Evolutionary conservation across 2,888 invertebrate species (phyloP), one percentile per base, ranked within the genome.

Genomic region (Heterodera filipjevi): DNA sequence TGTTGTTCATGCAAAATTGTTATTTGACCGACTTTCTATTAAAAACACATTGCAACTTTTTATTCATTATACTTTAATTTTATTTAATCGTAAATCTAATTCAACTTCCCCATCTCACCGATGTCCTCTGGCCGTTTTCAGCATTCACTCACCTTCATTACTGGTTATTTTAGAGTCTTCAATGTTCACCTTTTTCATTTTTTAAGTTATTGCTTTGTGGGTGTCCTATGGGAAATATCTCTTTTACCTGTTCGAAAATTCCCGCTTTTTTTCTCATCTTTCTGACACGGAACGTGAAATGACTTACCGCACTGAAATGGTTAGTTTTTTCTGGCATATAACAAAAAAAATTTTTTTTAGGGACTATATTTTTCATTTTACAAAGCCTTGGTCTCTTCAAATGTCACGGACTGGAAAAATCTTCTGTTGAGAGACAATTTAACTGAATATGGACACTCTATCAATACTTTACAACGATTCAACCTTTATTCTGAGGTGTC

Each of bases 341-440:
- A 19, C 32, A 16, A 12, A 32, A 1, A 30, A 30, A 3, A 30
- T 32, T 32, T 30, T 49, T 90, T 91, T 59, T 89, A 93, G 93
- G 93, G 95, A 0, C 92, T 95, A 86, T 95, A 95, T 89, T 95
- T 94, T 89, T 94, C 94, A 0, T 95, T 94, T 89, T 95, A 93
- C 90, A 95, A 95, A 89, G 93, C 93, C 0, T 91, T 95, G 71
- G 92, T 93, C 81, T 91, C 94, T 81, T 90, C 92, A 30, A 90
- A 92, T 85, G 90, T 93, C 89, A 83, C 90, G 86, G 89, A 92
- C 0, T 94, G 94, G 0, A 90, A 94, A 72, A 89, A 92, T 0
- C 92, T 84, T 66, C 89, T 92, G 46, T 92, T 93, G 89, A 92
- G 93, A 81, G 94, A 95, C 87, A 93, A 93, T 84, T 90, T 93